Percentiles rank a stretch among this genome's conserved stretches.
Evolutionary conservation across 2,888 invertebrate genomes (phyloP).

Genomic region (Azorinus chamasolen): DNA sequence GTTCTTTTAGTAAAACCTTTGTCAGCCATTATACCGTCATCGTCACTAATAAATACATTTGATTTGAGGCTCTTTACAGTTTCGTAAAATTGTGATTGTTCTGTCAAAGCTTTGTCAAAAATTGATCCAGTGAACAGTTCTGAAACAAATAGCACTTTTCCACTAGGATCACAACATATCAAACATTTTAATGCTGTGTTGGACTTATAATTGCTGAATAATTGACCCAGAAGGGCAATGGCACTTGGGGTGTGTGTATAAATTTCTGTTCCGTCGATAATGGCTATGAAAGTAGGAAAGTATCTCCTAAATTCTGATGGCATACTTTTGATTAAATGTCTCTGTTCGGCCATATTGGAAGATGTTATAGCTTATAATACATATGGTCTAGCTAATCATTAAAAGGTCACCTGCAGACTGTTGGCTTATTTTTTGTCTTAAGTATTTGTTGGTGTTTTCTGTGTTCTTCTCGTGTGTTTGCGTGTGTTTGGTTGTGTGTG

Average conservation of each 20-base stretch:
- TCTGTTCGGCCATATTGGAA: conserved; percentile 42
- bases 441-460: conserved; percentile 25
- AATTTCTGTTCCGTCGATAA: conserved; percentile 51
- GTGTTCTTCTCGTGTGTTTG: too few species aligned
- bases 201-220: conserved; percentile 35
- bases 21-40: conserved; percentile 19
- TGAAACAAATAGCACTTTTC: conserved; percentile 30
- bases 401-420: conserved; percentile 16
- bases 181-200: too few species aligned
- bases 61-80: conserved; percentile 1
- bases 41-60: conserved; percentile 8
- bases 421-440: conserved; percentile 2
- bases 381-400: conserved; percentile 26
- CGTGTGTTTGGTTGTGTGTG: too few species aligned
- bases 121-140: conserved; percentile 26
- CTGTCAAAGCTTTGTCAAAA: conserved; percentile 12
- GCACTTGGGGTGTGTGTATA: conserved; percentile 39
- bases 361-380: conserved; percentile 26
- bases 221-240: conserved; percentile 25
- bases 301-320: conserved; percentile 29
- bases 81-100: conserved; percentile 9
- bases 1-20: conserved; percentile 20
- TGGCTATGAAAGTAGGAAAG: conserved; percentile 39
- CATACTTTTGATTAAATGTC: conserved; percentile 35
- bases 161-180: conserved; percentile 40